Evolutionary conservation across 2,888 invertebrate genomes (phyloP).

Genomic region (Crematogaster levior): DNA sequence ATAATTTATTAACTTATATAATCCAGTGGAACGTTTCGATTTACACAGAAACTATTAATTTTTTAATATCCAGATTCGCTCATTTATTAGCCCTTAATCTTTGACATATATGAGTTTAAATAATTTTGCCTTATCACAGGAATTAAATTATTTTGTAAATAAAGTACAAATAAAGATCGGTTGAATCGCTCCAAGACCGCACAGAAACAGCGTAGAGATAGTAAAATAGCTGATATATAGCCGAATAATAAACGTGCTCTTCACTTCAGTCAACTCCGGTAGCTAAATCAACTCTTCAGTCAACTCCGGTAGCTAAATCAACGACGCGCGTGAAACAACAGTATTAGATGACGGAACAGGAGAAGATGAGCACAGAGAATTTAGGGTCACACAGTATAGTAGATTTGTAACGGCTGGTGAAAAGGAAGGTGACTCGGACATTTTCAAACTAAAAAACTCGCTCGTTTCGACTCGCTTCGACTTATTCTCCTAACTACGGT

Average conservation of each 20-base stretch:
- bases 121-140: too few species aligned
- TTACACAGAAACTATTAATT: too few species aligned
- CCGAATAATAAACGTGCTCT: background rate
- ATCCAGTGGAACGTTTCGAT: too few species aligned
- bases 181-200: background rate
- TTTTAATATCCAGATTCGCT: too few species aligned
- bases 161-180: background rate
- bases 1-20: too few species aligned
- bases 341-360: constrained; percentile 19
- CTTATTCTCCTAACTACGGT: background rate
- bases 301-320: background rate
- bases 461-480: constrained; percentile 28
- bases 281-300: too few species aligned
- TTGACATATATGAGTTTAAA: too few species aligned
- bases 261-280: background rate
- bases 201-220: background rate
- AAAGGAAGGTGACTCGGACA: constrained; percentile 8
- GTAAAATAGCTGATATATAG: constrained; percentile 2
- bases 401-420: constrained; percentile 2
- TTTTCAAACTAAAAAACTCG: constrained; percentile 20
- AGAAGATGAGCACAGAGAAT: background rate
- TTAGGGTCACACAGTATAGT: constrained; percentile 17
- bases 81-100: too few species aligned
- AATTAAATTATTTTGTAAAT: background rate
- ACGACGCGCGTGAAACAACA: constrained; percentile 13